These are phyloP conservation scores for Melinaea menophilus DNA, from an alignment of 2,888 invertebrate species.

Conservation along the genomic window DNA sequence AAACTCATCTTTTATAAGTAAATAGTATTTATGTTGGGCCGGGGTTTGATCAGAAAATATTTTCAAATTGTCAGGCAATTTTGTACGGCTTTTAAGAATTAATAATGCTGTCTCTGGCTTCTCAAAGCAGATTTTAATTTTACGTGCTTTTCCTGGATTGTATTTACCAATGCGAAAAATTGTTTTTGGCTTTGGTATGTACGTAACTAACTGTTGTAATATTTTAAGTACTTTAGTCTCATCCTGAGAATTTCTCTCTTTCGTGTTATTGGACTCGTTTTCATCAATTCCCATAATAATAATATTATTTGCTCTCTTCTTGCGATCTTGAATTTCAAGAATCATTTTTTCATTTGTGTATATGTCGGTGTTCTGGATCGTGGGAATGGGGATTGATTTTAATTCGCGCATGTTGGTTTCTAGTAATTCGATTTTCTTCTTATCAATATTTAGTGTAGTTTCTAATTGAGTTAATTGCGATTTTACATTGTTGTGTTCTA, in stretches of 20 bases:
- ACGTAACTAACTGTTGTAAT: not conserved
- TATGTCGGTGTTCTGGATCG: slow-evolving; percentile 8
- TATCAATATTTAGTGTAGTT: slow-evolving; percentile 15
- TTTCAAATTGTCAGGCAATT: slow-evolving; percentile 16
- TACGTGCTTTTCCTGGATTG: slow-evolving; percentile 14
- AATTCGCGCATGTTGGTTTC: slow-evolving; percentile 14
- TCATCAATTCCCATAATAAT: slow-evolving; percentile 19
- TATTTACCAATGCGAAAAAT: slow-evolving; percentile 24
- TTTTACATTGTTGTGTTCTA: slow-evolving; percentile 21
- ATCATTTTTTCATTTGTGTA: slow-evolving; percentile 23
- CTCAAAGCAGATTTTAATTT: slow-evolving; percentile 23
- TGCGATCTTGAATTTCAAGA: slow-evolving; percentile 21
- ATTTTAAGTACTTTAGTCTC: slow-evolving; percentile 15
- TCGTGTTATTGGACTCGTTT: slow-evolving; percentile 3
- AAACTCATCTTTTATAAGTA: slow-evolving; percentile 16
- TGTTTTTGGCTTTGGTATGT: slow-evolving; percentile 18
- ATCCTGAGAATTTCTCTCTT: slow-evolving; percentile 13
- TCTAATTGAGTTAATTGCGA: slow-evolving; percentile 15
- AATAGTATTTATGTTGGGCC: slow-evolving; percentile 20
- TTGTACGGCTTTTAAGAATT: slow-evolving; percentile 17
- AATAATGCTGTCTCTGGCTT: slow-evolving; percentile 5
- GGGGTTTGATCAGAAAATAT: slow-evolving; percentile 24
- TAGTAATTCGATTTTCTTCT: slow-evolving; percentile 16
- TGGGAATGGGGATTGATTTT: slow-evolving; percentile 6
- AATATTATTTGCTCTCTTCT: slow-evolving; percentile 24